phyloP scores from a whole-genome alignment of 2,888 invertebrate genomes.

The Agrotis ipsilon region DNA sequence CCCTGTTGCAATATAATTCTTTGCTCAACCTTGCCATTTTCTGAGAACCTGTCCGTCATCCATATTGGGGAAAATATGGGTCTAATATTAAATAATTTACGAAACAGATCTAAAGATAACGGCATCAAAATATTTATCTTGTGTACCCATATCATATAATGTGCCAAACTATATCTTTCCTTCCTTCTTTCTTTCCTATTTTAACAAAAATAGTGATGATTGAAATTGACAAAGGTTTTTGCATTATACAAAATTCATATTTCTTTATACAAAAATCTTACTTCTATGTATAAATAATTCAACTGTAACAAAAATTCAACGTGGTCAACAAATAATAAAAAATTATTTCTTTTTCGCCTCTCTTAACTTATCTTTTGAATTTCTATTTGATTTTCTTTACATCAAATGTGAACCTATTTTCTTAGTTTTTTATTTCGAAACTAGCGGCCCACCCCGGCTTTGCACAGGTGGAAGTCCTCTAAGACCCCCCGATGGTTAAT shows the following conservation, averaged over 20 bases:
- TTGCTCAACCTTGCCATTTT: not conserved
- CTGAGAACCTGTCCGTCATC: not conserved
- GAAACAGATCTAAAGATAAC: constrained; percentile 24
- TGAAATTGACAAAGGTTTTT: constrained; percentile 63
- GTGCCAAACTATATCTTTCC: constrained; percentile 40
- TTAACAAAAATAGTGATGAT: constrained; percentile 45
- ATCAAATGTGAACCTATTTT: not conserved
- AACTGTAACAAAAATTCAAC: not conserved
- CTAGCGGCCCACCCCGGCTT: too few species aligned
- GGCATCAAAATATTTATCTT: constrained; percentile 39
- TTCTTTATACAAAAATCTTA: constrained; percentile 28
- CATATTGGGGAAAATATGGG: not conserved
- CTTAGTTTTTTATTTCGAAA: too few species aligned
- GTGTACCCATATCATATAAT: constrained; percentile 39
- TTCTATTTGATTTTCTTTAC: not conserved
- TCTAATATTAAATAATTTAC: constrained; percentile 8
- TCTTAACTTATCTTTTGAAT: not conserved
- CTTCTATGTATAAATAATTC: constrained; percentile 28
- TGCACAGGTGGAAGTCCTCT: too few species aligned
- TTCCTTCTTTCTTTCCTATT: constrained; percentile 32
- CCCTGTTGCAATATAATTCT: constrained; percentile 19
- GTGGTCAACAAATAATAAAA: not conserved
- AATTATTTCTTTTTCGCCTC: not conserved
- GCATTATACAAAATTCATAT: constrained; percentile 24
- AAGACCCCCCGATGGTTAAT: too few species aligned